A percentile compares a stretch with the other conserved stretches of the same genome.
Conservation (phyloP, 2,797 vertebrate species). For the Thamnophis elegans region DNA sequence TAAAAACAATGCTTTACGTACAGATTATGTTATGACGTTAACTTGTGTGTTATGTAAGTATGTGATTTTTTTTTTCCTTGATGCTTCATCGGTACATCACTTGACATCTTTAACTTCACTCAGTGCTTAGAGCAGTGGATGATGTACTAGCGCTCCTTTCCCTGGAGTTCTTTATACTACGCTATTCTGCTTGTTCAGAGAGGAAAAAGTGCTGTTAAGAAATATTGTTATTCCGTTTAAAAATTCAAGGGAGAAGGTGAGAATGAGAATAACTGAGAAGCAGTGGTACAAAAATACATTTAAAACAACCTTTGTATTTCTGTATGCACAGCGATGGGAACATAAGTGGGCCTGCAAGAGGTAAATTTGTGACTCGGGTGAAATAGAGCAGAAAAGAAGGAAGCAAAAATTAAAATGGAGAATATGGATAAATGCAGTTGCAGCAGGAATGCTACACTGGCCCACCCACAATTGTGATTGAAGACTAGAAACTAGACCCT, state of each 20-base stretch:
- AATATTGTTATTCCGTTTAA: background rate
- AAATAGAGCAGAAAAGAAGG: background rate
- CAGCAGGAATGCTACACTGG: background rate
- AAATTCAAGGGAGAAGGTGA: background rate
- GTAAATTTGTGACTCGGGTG: background rate
- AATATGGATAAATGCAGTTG: conserved; percentile 6
- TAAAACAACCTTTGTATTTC: background rate
- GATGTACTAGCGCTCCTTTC: background rate
- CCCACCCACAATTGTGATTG: background rate
- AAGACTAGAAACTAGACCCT: background rate
- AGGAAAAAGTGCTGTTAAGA: background rate
- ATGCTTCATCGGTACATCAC: background rate
- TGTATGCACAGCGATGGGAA: background rate
- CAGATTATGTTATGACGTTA: conserved; percentile 21
- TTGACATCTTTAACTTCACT: conserved; percentile 33
- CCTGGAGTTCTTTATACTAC: background rate
- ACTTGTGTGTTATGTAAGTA: conserved; percentile 34
- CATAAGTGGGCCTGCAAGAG: background rate
- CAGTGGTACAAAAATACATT: background rate
- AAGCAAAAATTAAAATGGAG: conserved; percentile 5
- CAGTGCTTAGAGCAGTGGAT: background rate
- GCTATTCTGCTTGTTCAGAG: background rate
- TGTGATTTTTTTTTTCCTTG: conserved; percentile 24
- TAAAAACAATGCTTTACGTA: background rate
- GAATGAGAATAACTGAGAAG: background rate